Evolutionary conservation across 2,888 invertebrate genomes (phyloP).

Genomic region (Aleiodes alternator): DNA sequence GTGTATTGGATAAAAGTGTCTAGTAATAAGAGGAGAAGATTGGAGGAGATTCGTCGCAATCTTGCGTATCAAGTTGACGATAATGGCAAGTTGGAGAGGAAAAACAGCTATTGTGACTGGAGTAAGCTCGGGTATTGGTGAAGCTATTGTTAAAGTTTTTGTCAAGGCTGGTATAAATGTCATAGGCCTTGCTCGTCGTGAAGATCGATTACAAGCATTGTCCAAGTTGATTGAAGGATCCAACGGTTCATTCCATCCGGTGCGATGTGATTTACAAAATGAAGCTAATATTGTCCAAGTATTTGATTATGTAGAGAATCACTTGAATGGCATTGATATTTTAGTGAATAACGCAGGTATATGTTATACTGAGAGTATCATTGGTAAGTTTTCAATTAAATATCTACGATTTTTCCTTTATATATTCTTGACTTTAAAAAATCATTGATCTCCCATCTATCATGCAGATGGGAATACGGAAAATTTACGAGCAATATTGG

Average conservation of each 20-base stretch:
- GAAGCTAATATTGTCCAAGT: constrained; percentile 58
- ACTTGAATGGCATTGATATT: constrained; percentile 74
- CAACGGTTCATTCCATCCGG: constrained; percentile 67
- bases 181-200: constrained; percentile 77
- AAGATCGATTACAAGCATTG: constrained; percentile 73
- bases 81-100: constrained; percentile 79
- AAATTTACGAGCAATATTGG: constrained; percentile 59
- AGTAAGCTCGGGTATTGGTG: constrained; percentile 81
- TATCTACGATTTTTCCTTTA: not conserved
- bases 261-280: constrained; percentile 58
- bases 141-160: constrained; percentile 75
- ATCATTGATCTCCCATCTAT: not conserved
- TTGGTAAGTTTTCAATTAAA: constrained; percentile 50
- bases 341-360: constrained; percentile 76
- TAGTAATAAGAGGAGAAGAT: constrained; percentile 3
- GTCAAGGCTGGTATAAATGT: constrained; percentile 77
- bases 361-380: constrained; percentile 53
- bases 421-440: no score
- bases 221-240: constrained; percentile 46
- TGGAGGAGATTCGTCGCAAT: not conserved
- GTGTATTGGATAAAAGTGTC: no score
- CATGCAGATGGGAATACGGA: constrained; percentile 59
- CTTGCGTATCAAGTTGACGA: not conserved
- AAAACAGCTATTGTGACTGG: constrained; percentile 81
- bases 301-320: constrained; percentile 56